A percentile compares a stretch with the other conserved stretches of the same genome.
Conservation (phyloP, 2,888 invertebrate species). For the Aphodius granarius region DNA sequence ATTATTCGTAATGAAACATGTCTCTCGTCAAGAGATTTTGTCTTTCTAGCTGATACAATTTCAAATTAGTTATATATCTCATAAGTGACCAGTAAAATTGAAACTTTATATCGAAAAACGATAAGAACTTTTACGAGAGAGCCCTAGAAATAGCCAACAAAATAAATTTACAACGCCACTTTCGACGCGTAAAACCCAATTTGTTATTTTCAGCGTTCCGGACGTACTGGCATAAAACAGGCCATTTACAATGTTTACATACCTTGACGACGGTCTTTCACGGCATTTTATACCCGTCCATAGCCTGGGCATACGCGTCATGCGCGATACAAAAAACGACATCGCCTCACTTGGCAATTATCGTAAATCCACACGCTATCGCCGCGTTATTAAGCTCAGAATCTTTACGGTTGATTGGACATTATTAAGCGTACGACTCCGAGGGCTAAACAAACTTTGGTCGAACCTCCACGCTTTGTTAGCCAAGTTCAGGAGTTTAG, state of each 20-base stretch:
- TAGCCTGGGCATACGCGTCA: not conserved
- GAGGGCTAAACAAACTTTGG: not conserved
- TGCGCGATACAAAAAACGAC: not conserved
- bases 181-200: not conserved
- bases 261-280: not conserved
- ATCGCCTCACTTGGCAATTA: not conserved
- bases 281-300: not conserved
- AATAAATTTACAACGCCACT: not conserved
- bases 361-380: not conserved
- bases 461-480: no score
- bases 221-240: not conserved
- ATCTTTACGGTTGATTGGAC: not conserved
- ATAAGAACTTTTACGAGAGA: not conserved
- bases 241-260: not conserved
- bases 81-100: not conserved
- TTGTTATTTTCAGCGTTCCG: not conserved
- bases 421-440: not conserved
- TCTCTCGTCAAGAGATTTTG: no score
- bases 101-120: not conserved
- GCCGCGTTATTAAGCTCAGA: not conserved
- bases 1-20: no score
- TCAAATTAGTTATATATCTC: no score
- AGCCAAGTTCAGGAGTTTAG: no score
- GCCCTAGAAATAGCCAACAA: not conserved
- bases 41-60: no score